Base-by-base conservation (phyloP, 1,140 invertebrate genomes). In the Neelides sp. region DNA sequence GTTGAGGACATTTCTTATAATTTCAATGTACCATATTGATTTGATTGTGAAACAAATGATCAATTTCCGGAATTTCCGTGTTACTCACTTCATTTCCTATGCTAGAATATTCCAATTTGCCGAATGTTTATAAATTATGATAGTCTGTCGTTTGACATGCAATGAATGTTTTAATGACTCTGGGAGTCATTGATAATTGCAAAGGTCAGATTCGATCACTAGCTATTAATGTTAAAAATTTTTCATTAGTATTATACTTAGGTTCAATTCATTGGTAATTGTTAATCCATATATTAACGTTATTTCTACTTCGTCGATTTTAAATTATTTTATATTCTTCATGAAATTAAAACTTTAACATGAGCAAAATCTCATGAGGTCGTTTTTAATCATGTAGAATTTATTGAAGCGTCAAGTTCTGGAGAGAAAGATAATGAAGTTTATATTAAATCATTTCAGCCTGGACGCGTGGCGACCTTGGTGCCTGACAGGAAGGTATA, bases 391-490 rank as follows among this genome's bases (percentile, higher is more conserved):
- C 2, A 7, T 43, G 0, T 13, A 2, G 15, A 54, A 15, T 17
- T 7, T 22, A 22, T 7, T 8, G 10, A 12, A 8, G 8, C 8
- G 37, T 51, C 26, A 17, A 17, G 7, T 4, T 47, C 10, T 5
- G 5, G 46, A 51, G 17, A 17, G 28, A 23, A 64, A 54, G 15
- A 28, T 37, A 26, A 34, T 34, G 30, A 34, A 34, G 8, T n/a
- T 34, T 10, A 34, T 10, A 34, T 64, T 59, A 64, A 65, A 69
- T 68, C 65, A 62, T 80, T 80, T 40, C 71, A 85, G 82, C 81
- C 81, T 23, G 83, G 82, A 26, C 71, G 83, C 61, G 83, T 86
- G 4, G 83, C 78, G 10, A 86, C 83, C 24, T 68, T 86, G 37
- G 69, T 85, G 26, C 76, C 82, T 68, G 79, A n/a, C n/a, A 83